Percentiles rank a stretch among this genome's conserved stretches.
These are phyloP conservation scores for Glareola pratincola DNA, from an alignment of 2,113 vertebrate genomes.

Conservation along the genomic window DNA sequence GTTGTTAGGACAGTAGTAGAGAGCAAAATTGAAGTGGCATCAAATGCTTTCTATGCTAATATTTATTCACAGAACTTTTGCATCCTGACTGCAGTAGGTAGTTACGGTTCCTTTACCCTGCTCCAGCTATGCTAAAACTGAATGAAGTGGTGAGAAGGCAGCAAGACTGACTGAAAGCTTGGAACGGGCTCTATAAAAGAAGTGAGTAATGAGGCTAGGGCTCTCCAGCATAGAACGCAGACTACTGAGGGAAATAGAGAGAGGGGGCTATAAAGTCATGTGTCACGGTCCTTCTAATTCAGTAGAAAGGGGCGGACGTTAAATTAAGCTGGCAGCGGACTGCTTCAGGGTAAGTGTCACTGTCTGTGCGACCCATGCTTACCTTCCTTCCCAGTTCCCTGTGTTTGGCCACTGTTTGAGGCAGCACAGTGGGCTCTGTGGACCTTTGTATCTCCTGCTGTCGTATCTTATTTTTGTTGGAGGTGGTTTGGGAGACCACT, in stretches of 20 bases:
- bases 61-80: not conserved
- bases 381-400: not conserved
- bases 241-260: too few species aligned
- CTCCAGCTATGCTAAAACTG: not conserved
- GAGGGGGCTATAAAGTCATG: accelerated
- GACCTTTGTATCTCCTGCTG: not conserved
- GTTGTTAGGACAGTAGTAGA: not conserved
- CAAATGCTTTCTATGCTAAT: not conserved
- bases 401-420: not conserved
- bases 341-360: not conserved
- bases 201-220: not conserved
- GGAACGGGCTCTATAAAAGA: not conserved
- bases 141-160: not conserved
- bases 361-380: not conserved
- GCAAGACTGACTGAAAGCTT: not conserved
- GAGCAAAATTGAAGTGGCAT: not conserved
- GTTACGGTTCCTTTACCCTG: not conserved
- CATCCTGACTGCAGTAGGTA: not conserved
- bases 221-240: not conserved
- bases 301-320: not conserved
- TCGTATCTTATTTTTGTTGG: not conserved
- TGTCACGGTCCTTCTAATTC: not conserved
- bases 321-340: not conserved
- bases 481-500: not conserved
- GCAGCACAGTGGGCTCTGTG: not conserved